phyloP scores from a whole-genome alignment of 2,113 vertebrate genomes.

The Laticauda laticaudata region DNA sequence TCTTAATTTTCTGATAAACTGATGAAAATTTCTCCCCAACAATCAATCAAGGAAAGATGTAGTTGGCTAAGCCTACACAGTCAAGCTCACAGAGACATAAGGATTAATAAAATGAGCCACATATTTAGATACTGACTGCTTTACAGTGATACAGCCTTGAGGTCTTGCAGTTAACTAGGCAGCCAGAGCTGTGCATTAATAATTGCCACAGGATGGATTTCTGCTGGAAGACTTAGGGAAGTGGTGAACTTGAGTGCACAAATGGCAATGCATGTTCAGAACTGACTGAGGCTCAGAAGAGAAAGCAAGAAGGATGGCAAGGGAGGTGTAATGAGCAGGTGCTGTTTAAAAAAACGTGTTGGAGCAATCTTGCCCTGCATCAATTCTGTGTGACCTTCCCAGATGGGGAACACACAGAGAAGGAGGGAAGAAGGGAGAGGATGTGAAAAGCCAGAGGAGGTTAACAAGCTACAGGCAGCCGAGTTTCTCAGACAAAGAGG shows the following conservation, averaged over 20 bases:
- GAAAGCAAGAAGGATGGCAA: background rate
- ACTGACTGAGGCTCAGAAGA: background rate
- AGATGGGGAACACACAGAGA: background rate
- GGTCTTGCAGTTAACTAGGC: background rate
- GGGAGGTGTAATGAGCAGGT: slow-evolving; percentile 27
- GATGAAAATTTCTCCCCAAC: background rate
- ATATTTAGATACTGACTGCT: background rate
- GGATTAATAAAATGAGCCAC: background rate
- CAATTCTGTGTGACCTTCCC: slow-evolving; percentile 16
- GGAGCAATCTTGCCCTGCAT: slow-evolving; percentile 17
- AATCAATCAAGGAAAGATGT: background rate
- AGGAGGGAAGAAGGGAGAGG: background rate
- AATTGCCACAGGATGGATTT: slow-evolving; percentile 14
- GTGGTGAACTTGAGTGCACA: background rate
- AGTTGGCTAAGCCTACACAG: background rate
- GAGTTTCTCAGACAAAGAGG: slow-evolving; percentile 16
- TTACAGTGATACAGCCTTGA: slow-evolving; percentile 11
- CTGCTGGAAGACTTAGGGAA: background rate
- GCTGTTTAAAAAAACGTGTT: slow-evolving; percentile 9
- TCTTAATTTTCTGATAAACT: background rate
- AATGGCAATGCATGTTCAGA: slow-evolving; percentile 9
- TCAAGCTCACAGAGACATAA: background rate
- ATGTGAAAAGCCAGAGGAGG: slow-evolving; percentile 12
- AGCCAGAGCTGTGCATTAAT: background rate
- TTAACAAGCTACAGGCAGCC: slow-evolving; percentile 31